A percentile compares a stretch with the other conserved stretches of the same genome.
These are phyloP conservation scores for Chiridota heheva DNA, from an alignment of 35 echinoderm and acorn worm genomes.

Conservation along the genomic window DNA sequence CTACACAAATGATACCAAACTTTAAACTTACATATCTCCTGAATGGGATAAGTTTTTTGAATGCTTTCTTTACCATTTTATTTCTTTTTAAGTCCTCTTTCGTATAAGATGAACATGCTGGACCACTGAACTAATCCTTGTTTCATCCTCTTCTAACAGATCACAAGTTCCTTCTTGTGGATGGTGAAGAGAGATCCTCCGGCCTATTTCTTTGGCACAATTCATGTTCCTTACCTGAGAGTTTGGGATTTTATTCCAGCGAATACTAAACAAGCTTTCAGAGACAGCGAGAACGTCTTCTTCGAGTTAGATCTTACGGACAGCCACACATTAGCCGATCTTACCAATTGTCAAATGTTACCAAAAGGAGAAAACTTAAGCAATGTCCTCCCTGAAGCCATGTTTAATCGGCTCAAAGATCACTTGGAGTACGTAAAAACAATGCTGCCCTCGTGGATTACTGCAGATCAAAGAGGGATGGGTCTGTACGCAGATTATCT, in stretches of 20 bases:
- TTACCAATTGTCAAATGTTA: slow-evolving; percentile 89
- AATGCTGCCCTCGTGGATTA: slow-evolving; percentile 98
- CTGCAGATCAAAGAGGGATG: slow-evolving; percentile 61
- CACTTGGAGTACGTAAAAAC: slow-evolving; percentile 85
- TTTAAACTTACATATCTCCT: too few species aligned
- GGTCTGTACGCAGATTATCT: slow-evolving; percentile 89
- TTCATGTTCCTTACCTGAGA: slow-evolving; percentile 93
- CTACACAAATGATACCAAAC: too few species aligned
- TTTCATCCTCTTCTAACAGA: slow-evolving; percentile 41
- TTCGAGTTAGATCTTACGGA: slow-evolving; percentile 97
- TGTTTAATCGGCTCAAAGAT: slow-evolving; percentile 78
- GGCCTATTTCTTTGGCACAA: slow-evolving; percentile 94
- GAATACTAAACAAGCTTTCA: slow-evolving; percentile 92
- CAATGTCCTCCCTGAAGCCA: slow-evolving; percentile 79
- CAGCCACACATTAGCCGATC: slow-evolving; percentile 56
- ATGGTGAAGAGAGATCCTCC: slow-evolving; percentile 76
- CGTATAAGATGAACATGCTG: too few species aligned
- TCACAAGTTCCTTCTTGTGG: slow-evolving; percentile 90
- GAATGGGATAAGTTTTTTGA: too few species aligned
- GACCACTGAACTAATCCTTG: too few species aligned
- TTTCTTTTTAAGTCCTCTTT: too few species aligned
- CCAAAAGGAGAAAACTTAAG: slow-evolving; percentile 91
- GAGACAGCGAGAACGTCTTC: slow-evolving; percentile 89
- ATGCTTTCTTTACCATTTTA: too few species aligned
- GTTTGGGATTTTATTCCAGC: slow-evolving; percentile 98